Percentiles rank a stretch among this genome's conserved stretches.
Conservation (phyloP, 1,140 invertebrate species). For the Vanessa tameamea region DNA sequence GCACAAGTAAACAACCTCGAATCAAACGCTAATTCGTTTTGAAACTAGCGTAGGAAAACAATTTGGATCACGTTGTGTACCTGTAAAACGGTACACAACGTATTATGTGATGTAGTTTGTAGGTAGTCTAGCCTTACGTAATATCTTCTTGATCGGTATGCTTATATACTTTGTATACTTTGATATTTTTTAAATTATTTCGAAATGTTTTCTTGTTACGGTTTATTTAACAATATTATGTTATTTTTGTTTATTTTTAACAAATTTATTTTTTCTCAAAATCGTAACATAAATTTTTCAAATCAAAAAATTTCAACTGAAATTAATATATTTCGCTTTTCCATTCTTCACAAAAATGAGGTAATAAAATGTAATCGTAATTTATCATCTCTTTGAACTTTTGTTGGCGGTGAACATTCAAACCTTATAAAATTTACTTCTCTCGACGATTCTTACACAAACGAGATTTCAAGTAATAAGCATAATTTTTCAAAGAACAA, state of each 20-base stretch:
- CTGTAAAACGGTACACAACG: conserved; percentile 23
- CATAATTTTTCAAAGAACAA: conserved; percentile 25
- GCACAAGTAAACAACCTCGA: conserved; percentile 30
- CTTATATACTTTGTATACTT: too few species aligned
- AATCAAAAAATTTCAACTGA: not conserved
- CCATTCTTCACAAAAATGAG: conserved; percentile 14
- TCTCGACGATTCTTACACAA: conserved; percentile 23
- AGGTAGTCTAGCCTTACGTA: too few species aligned
- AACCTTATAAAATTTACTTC: conserved; percentile 25
- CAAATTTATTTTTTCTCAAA: not conserved
- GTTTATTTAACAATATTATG: too few species aligned
- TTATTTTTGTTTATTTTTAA: too few species aligned
- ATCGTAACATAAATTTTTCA: not conserved
- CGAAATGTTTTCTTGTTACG: too few species aligned
- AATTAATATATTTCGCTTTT: conserved; percentile 25
- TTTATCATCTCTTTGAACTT: conserved; percentile 32
- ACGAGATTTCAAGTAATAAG: conserved; percentile 30
- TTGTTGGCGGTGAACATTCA: conserved; percentile 27
- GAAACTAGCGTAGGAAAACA: conserved; percentile 32
- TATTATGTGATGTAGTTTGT: too few species aligned
- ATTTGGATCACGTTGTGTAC: conserved; percentile 31
- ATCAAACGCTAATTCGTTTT: conserved; percentile 35
- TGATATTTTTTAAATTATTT: too few species aligned
- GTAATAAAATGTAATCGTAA: conserved; percentile 28
- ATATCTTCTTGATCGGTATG: too few species aligned